Evolutionary conservation across 2,113 vertebrate genomes (phyloP).

Genomic region (Nyctibius bracteatus): DNA sequence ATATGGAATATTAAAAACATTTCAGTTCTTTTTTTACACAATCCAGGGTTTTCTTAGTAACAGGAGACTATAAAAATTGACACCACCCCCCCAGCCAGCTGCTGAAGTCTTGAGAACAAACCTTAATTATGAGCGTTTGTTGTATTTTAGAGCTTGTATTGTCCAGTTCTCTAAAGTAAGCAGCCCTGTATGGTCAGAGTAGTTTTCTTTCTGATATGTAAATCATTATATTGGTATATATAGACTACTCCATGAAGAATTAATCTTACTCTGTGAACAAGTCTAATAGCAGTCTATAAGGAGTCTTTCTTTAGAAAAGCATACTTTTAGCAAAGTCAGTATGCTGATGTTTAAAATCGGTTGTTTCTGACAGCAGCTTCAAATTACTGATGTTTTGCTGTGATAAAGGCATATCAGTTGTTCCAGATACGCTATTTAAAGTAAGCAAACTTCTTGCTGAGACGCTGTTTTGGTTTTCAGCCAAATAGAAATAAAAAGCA

Average conservation of each 20-base stretch:
- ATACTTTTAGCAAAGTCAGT: fast-evolving
- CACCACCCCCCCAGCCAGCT: background rate
- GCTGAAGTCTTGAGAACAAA: background rate
- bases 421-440: background rate
- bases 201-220: background rate
- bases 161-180: background rate
- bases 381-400: slow-evolving; percentile 17
- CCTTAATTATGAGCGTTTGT: background rate
- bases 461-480: background rate
- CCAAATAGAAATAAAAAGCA: background rate
- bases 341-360: background rate
- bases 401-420: background rate
- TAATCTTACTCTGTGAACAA: background rate
- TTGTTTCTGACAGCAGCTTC: background rate
- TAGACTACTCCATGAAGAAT: background rate
- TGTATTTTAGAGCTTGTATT: background rate
- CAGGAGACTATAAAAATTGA: background rate
- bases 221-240: background rate
- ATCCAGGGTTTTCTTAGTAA: background rate
- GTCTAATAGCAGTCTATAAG: background rate
- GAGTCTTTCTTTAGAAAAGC: background rate
- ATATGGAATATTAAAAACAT: background rate
- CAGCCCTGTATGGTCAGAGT: background rate
- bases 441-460: background rate
- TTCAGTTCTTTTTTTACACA: background rate